Conservation (phyloP, 2,797 vertebrate genomes). For the Bradypus variegatus region DNA sequence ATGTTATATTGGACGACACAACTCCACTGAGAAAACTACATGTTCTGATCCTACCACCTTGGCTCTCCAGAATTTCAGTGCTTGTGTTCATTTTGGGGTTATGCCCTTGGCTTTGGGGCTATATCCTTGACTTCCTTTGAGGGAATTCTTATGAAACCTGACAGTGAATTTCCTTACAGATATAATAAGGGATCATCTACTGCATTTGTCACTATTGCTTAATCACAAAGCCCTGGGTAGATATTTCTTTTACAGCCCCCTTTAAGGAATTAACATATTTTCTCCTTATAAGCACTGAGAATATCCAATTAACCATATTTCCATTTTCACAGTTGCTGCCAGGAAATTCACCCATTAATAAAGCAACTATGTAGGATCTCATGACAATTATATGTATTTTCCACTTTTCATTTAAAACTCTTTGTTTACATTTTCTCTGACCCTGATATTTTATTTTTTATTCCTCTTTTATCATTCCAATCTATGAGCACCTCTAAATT, state of each 20-base stretch:
- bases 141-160: not conserved
- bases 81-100: not conserved
- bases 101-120: not conserved
- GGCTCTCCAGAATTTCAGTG: not conserved
- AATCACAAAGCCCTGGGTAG: not conserved
- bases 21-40: not conserved
- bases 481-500: constrained; percentile 19
- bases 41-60: fast-evolving
- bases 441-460: not conserved
- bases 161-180: not conserved
- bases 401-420: not conserved
- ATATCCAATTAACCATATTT: not conserved
- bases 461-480: not conserved
- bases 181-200: fast-evolving
- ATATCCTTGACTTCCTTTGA: not conserved
- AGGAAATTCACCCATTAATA: not conserved
- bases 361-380: not conserved
- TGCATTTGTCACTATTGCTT: not conserved
- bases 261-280: not conserved
- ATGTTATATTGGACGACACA: fast-evolving
- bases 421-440: not conserved
- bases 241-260: not conserved
- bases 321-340: not conserved
- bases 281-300: not conserved
- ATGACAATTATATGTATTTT: not conserved